phyloP scores from a whole-genome alignment of 2,113 vertebrate species.

The Gyps fulvus region DNA sequence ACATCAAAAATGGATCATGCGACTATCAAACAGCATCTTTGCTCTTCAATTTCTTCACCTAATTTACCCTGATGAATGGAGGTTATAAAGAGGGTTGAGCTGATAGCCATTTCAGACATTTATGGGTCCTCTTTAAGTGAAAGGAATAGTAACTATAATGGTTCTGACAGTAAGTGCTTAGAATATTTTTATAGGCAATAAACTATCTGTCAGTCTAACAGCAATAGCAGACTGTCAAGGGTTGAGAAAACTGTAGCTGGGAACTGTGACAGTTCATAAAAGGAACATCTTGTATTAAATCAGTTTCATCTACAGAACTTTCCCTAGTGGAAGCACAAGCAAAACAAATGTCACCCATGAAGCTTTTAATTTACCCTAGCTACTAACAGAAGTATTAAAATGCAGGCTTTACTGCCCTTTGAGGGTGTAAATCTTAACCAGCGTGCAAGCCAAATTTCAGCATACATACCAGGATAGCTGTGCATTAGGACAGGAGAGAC shows the following conservation, averaged over 20 bases:
- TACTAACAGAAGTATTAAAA: constrained; percentile 14
- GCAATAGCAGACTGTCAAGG: constrained; percentile 55
- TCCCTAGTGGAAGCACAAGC: constrained; percentile 11
- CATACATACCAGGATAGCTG: constrained; percentile 93
- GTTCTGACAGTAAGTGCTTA: constrained; percentile 72
- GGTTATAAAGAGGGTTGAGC: constrained; percentile 67
- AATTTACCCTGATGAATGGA: constrained; percentile 66
- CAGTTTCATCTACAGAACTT: constrained; percentile 44
- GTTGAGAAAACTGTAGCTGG: constrained; percentile 21
- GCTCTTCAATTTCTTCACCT: constrained; percentile 49
- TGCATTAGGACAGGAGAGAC: constrained; percentile 95
- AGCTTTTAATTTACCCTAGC: constrained; percentile 5
- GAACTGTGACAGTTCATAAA: constrained; percentile 63
- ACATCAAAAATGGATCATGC: constrained; percentile 20
- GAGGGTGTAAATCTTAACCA: not conserved
- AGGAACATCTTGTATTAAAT: constrained; percentile 46
- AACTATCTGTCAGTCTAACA: constrained; percentile 67
- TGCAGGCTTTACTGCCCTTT: not conserved
- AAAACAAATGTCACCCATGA: constrained; percentile 17
- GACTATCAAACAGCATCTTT: not conserved
- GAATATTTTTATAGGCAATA: constrained; percentile 75
- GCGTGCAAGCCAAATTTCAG: not conserved
- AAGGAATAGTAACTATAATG: constrained; percentile 72
- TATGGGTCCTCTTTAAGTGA: constrained; percentile 67
- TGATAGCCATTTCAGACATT: constrained; percentile 66